Base-by-base conservation (phyloP, 2,888 invertebrate genomes). In the Neoscelio sp. region DNA sequence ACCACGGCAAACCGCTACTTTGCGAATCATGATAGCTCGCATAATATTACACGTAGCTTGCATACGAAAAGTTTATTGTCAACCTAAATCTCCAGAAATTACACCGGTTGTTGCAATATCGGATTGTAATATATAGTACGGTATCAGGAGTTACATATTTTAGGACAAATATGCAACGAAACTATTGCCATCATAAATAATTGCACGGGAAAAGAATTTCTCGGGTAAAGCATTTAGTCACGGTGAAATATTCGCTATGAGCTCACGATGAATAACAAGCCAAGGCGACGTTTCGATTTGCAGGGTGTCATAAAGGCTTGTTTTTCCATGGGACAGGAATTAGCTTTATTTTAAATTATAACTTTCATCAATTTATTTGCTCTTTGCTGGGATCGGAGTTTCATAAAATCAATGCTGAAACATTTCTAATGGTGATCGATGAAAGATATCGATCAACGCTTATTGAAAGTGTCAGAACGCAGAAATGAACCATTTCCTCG, bases 11-110 rank as follows among this genome's bases (percentile, higher is more conserved):
- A 77, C 71, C 67, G 58, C 60, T 71, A 54, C 54, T 48, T 58
- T 23, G 74, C 60, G 35, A 75, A 60, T 52, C 67, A 26, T 23
- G 78, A 78, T 78, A 78, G 67, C 71, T 71, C 76, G 68, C 62
- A 67, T 67, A 67, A 73, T 73, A 67, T 62, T 73, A 62, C 67
- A 67, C 71, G 60, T 62, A 46, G 12, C 8, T 13, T 38, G 65
- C 71, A 67, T 77, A 71, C 65, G 58, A 71, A 78, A 78, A 78
- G 78, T 71, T n/a, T 73, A 78, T 78, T 78, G 78, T 78, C 71
- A 78, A 71, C 40, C 71, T 78, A 78, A 78, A 78, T 78, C 78
- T 78, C 65, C 13, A 52, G 65, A 60, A 78, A 78, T 78, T 78
- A 67, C 56, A 35, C 65, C 56, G 44, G 52, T 40, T 65, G 70